Evolutionary conservation across 1,140 invertebrate genomes (phyloP).

Genomic region (Rhagoletis zephyria): DNA sequence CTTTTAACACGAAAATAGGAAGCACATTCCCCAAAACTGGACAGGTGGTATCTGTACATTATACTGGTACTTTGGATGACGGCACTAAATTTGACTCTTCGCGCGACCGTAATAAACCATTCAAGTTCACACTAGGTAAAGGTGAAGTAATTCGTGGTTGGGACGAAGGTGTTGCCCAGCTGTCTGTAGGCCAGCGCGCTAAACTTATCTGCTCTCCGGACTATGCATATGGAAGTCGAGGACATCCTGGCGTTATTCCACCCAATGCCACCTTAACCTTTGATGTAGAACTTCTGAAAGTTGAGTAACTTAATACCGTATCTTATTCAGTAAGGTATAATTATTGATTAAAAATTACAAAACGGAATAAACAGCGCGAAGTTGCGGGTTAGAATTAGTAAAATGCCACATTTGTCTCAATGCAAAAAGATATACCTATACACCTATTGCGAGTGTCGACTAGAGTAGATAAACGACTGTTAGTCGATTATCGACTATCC

Average conservation of each 20-base stretch:
- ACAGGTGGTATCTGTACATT: slow-evolving; percentile 95
- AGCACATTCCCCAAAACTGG: slow-evolving; percentile 91
- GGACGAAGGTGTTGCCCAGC: slow-evolving; percentile 95
- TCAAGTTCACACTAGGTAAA: slow-evolving; percentile 93
- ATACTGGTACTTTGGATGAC: slow-evolving; percentile 89
- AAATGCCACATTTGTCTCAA: background rate
- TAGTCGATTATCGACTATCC: too few species aligned
- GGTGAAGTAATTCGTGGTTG: slow-evolving; percentile 93
- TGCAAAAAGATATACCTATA: too few species aligned
- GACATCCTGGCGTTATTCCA: slow-evolving; percentile 94
- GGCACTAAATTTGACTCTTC: slow-evolving; percentile 95
- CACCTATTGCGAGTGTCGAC: too few species aligned
- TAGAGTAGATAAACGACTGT: too few species aligned
- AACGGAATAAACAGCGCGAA: background rate
- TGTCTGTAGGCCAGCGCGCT: slow-evolving; percentile 93
- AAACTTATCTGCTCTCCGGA: slow-evolving; percentile 92
- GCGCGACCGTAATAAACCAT: slow-evolving; percentile 90
- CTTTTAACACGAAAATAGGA: slow-evolving; percentile 76
- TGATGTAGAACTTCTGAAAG: slow-evolving; percentile 92
- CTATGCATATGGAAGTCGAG: slow-evolving; percentile 90
- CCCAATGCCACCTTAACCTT: slow-evolving; percentile 94
- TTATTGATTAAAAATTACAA: background rate
- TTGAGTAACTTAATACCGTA: slow-evolving; percentile 78
- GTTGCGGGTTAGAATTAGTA: slow-evolving; percentile 6
- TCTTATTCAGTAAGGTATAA: background rate